Evolutionary conservation across 2,888 invertebrate genomes (phyloP).

Genomic region (Willowsia nigromaculata): DNA sequence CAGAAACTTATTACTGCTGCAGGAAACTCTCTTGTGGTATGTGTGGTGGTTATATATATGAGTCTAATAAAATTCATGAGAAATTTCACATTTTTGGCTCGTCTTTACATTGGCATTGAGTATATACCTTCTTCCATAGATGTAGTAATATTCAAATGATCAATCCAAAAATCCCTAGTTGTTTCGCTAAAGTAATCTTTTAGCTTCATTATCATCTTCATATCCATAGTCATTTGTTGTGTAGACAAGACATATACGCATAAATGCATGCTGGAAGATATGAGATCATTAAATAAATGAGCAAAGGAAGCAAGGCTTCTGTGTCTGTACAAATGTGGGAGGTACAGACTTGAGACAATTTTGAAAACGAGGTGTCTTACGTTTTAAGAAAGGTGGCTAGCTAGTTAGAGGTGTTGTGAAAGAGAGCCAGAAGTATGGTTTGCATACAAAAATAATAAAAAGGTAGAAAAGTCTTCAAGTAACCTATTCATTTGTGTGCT

Average conservation of each 20-base stretch:
- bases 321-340: slow-evolving; percentile 10
- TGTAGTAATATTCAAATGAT: slow-evolving; percentile 1
- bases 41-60: background rate
- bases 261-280: background rate
- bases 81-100: background rate
- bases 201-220: slow-evolving; percentile 38
- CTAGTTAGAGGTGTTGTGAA: slow-evolving; percentile 4
- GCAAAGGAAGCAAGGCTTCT: background rate
- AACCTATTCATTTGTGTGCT: background rate
- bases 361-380: background rate
- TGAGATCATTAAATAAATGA: slow-evolving; percentile 25
- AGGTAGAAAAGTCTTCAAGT: slow-evolving; percentile 29
- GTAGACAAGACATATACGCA: background rate
- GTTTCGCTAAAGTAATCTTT: background rate
- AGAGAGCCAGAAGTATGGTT: slow-evolving; percentile 24
- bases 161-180: background rate
- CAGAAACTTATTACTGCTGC: background rate
- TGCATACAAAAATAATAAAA: background rate
- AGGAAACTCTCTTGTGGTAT: background rate
- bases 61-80: background rate
- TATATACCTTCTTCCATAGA: background rate
- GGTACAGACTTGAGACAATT: slow-evolving; percentile 17
- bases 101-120: background rate
- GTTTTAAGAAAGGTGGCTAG: background rate
- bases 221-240: slow-evolving; percentile 29